Conservation (phyloP, 2,888 invertebrate species). For the Meiosimyza decipiens region DNA sequence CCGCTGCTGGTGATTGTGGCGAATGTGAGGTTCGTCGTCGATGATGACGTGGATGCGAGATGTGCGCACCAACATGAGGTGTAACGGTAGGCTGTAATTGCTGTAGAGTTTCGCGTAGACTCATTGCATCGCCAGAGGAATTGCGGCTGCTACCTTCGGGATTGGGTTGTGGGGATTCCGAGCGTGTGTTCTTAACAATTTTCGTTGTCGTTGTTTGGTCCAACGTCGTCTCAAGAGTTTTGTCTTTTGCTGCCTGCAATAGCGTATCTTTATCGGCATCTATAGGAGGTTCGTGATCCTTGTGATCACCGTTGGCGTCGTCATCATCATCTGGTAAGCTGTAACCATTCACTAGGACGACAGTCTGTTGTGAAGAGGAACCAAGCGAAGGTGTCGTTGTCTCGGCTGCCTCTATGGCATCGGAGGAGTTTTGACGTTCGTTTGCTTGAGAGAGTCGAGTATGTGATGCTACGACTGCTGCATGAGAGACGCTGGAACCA, state of each 20-base stretch:
- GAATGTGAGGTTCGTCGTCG: conserved; percentile 57
- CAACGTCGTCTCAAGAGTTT: not conserved
- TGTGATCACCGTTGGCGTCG: conserved; percentile 39
- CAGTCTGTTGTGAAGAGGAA: conserved; percentile 55
- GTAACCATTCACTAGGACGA: conserved; percentile 62
- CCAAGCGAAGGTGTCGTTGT: conserved; percentile 41
- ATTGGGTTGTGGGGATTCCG: conserved; percentile 54
- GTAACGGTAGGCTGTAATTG: conserved; percentile 57
- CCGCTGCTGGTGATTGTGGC: conserved; percentile 53
- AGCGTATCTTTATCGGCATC: not conserved
- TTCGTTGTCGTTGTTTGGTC: conserved; percentile 36
- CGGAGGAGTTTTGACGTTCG: conserved; percentile 52
- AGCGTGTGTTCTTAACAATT: conserved; percentile 39
- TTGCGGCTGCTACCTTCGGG: conserved; percentile 53
- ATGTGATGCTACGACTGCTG: conserved; percentile 42
- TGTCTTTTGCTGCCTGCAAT: not conserved
- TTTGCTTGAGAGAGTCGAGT: conserved; percentile 46
- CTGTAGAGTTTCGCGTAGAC: conserved; percentile 61
- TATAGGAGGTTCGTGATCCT: conserved; percentile 12
- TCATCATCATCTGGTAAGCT: conserved; percentile 48
- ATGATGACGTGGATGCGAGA: conserved; percentile 46
- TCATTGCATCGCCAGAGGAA: conserved; percentile 63
- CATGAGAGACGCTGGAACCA: conserved; percentile 18
- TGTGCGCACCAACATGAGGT: conserved; percentile 19
- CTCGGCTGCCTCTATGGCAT: conserved; percentile 42